These are phyloP conservation scores for Pseudeuparius sepicola DNA, from an alignment of 2,888 invertebrate genomes.

Conservation along the genomic window DNA sequence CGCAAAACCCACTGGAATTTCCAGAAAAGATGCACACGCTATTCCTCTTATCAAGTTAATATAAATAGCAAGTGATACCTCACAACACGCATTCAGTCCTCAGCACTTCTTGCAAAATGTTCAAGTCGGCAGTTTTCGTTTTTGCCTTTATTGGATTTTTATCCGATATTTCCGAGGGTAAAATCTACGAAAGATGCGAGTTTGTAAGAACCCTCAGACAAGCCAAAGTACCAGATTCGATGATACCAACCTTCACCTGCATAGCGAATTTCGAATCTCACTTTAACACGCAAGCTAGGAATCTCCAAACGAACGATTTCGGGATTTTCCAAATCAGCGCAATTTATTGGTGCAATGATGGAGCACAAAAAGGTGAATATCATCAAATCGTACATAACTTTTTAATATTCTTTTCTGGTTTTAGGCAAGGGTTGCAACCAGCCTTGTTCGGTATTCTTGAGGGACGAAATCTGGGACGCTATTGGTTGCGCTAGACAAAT, in stretches of 20 bases:
- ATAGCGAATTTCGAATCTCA: conserved; percentile 23
- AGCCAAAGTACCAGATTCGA: conserved; percentile 46
- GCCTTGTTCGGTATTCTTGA: conserved; percentile 19
- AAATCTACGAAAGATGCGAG: conserved; percentile 21
- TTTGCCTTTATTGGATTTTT: too few relatives aligned
- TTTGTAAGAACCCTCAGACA: conserved; percentile 15
- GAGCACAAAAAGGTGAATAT: too few relatives aligned
- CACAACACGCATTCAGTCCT: too few relatives aligned
- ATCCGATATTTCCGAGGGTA: conserved; percentile 8
- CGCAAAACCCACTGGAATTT: too few relatives aligned
- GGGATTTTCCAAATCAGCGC: conserved; percentile 25
- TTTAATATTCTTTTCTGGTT: too few relatives aligned
- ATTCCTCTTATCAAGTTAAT: too few relatives aligned
- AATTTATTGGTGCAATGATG: conserved; percentile 20
- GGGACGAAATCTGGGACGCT: conserved; percentile 21
- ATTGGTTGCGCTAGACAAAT: conserved; percentile 20
- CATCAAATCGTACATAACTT: too few relatives aligned
- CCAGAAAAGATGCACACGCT: too few relatives aligned
- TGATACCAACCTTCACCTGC: conserved; percentile 24
- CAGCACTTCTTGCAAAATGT: too few relatives aligned
- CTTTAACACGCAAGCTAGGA: conserved; percentile 21
- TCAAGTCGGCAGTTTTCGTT: too few relatives aligned
- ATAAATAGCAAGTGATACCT: too few relatives aligned
- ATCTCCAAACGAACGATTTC: conserved; percentile 21
- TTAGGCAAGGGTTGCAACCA: conserved; percentile 22